Base-by-base conservation (phyloP, 2,797 vertebrate genomes). In the Syncerus caffer region DNA sequence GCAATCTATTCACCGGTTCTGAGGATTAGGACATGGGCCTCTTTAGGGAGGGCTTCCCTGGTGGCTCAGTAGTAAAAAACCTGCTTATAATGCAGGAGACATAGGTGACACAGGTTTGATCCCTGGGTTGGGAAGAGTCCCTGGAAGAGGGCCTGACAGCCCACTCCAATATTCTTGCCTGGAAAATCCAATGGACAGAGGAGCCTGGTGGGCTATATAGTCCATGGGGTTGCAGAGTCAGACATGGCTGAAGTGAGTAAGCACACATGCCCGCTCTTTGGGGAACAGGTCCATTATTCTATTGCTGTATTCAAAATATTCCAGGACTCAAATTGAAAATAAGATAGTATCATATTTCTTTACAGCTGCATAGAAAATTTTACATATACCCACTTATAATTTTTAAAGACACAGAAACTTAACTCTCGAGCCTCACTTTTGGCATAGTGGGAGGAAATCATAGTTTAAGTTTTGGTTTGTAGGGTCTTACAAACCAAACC, bases 401-500 rank as follows among this genome's bases (percentile, higher is more conserved):
- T 85, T 95, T 97, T 96, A 90, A 97, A 90, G 67, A 90, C n/a
- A 90, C 38, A 87, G 60, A 67, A 82, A 71, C 25, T 62, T 92
- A 93, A 96, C 15, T 78, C 42, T 74, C 23, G 29, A 79, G 76
- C 27, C 57, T 84, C 34, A 58, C 62, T 96, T 80, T 60, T 76
- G 90, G n/a, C 27, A 58, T 9, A 62, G 27, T 57, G 21, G 50
- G 31, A 78, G 17, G 25, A 92, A 93, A 95, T n/a, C 57, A 57
- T 12, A 78, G 34, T 58, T 74, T 83, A 64, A 76, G 58, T 23
- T 93, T 97, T 95, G 67, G 51, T 92, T 94, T 93, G 47, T 0
- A 60, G 51, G 91, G n/a, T 82, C 85, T 96, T 90, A 9, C 64
- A 38, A 23, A 38, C 34, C 19, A 71, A 71, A 71, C 34, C 67